Base-by-base conservation (phyloP, 2,113 vertebrate species). In the Glareola pratincola region DNA sequence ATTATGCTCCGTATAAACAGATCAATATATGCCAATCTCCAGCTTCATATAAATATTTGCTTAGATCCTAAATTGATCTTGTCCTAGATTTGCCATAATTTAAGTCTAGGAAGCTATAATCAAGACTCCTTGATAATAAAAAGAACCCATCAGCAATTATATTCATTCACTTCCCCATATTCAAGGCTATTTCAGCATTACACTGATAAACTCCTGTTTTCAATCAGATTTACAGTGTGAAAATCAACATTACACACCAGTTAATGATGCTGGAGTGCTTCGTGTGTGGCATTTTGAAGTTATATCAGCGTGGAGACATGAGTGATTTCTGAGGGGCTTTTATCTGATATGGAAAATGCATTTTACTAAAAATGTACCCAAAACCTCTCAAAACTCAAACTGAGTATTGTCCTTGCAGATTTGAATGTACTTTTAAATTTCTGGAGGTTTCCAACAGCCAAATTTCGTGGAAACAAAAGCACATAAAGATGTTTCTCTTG, bases 41-140 rank as follows among this genome's bases (percentile, higher is more conserved):
- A 92, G 67, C 59, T 71, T 96, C 94, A 80, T 92, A 29, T 86
- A 90, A 95, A 97, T 94, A 94, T 97, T 97, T 95, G 85, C 90
- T 97, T 95, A 93, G 93, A 90, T 81, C 80, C 81, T 96, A 96
- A 97, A 97, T 96, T 97, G 96, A 96, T 93, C 62, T 96, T 92
- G 92, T 95, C 94, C 93, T 85, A 97, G 87, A 95, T 94, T 95
- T 91, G 26, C 93, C 67, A 75, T 91, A 90, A 96, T 96, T 96
- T 90, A 94, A 95, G 93, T 96, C 84, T 96, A n/a, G 76, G 64
- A 89, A 96, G 64, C 95, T 95, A 96, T 96, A 96, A 92, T 95
- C 88, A 94, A 92, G 86, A 81, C 92, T 95, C 57, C 94, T 95
- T 95, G 89, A 92, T 93, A 96, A 95, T 92, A 92, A 95, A 94